Percentiles rank a stretch among this genome's conserved stretches.
phyloP scores from a whole-genome alignment of 2,113 vertebrate genomes.

The Microtus ochrogaster region DNA sequence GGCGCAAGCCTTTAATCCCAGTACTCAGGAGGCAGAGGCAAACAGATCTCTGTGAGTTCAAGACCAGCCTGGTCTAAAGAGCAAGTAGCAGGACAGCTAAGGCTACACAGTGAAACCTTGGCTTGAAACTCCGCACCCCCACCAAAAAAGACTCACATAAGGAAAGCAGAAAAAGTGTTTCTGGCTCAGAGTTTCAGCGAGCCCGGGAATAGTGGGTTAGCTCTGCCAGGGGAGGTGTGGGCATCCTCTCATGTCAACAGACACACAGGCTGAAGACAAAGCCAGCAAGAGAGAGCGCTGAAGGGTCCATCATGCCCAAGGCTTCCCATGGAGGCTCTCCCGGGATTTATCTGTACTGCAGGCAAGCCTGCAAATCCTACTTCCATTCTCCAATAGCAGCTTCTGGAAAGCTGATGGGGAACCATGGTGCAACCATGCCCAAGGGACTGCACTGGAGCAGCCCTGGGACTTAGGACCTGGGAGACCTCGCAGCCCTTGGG shows the following conservation, averaged over 20 bases:
- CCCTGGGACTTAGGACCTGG: not conserved
- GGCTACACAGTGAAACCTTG: not conserved
- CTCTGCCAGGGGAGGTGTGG: not conserved
- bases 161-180: not conserved
- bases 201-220: slow-evolving; percentile 8
- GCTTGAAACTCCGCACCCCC: too few relatives aligned
- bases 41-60: not conserved
- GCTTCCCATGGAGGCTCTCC: not conserved
- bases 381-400: not conserved
- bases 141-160: not conserved
- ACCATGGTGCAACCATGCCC: not conserved
- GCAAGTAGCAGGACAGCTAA: not conserved
- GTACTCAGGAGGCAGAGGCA: not conserved
- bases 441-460: rapidly evolving
- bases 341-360: not conserved
- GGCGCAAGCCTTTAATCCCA: not conserved
- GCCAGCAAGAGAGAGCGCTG: not conserved
- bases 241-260: not conserved
- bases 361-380: not conserved
- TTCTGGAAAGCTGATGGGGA: not conserved
- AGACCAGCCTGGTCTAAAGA: not conserved
- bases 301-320: not conserved
- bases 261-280: not conserved
- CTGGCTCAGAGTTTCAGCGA: slow-evolving; percentile 21
- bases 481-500: not conserved